Base-by-base conservation (phyloP, 2,113 vertebrate genomes). In the Poeciliopsis prolifica region DNA sequence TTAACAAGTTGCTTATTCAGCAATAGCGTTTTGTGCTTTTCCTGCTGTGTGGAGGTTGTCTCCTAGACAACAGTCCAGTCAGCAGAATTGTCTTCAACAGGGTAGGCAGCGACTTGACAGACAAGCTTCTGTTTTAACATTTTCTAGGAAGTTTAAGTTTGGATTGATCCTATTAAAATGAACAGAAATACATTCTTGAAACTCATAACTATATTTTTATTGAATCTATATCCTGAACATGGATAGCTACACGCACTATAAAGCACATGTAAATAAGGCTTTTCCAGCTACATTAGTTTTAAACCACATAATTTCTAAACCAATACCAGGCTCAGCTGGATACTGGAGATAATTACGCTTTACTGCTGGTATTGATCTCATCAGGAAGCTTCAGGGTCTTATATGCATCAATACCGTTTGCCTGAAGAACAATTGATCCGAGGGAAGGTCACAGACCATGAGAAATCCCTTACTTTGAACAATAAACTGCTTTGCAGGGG, bases 281-380 rank as follows among this genome's bases (percentile, higher is more conserved):
- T 64, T 26, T 63, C 26, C n/a, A 42, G 12, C n/a, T 19, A 22
- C 60, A 69, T 14, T 54, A 70, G 58, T 81, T 51, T 69, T 66
- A 10, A 58, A 3, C 68, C 31, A 54, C 29, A 68, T 68, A 4
- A n/a, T 78, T 73, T 78, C 24, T 61, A 81, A 58, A 35, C 70
- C 14, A 44, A 29, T 42, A 58, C 31, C 63, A 81, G 67, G 63
- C 63, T 70, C 77, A 37, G 68, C 67, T 68, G 71, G 63, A 70
- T 66, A 60, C 70, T 69, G 68, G 24, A 54, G 44, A 78, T 79
- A 82, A 83, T 75, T 35, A 75, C 76, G 31, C 51, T 70, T 66
- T 70, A 71, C 15, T 48, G 69, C 28, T 72, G 33, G 74, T 75
- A 87, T 78, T 62, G 79, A 84, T 80, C 68, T 68, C 28, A 44